Evolutionary conservation across 2,797 vertebrate genomes (phyloP).

Genomic region (Enteromius trimaculatus): DNA sequence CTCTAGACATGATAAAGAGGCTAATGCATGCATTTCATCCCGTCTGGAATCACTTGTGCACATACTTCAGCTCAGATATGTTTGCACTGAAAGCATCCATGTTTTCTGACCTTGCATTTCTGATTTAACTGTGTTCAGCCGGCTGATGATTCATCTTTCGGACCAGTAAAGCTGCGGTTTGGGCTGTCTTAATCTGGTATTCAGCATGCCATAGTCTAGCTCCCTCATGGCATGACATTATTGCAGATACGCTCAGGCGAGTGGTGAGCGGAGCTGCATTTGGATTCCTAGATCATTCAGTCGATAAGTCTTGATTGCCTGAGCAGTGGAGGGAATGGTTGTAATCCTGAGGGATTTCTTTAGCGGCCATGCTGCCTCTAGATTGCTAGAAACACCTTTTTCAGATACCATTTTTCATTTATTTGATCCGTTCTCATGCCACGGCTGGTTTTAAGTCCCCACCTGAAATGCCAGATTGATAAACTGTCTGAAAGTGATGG

Average conservation of each 20-base stretch:
- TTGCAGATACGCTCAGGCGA: conserved; percentile 49
- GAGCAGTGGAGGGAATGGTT: conserved; percentile 45
- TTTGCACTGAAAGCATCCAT: not conserved
- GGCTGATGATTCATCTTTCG: conserved; percentile 5
- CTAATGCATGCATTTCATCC: not conserved
- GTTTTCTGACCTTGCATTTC: not conserved
- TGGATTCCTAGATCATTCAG: conserved; percentile 54
- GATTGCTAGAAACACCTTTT: conserved; percentile 44
- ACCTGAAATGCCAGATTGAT: conserved; percentile 61
- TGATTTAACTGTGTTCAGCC: not conserved
- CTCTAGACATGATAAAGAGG: not conserved
- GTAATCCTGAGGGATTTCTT: conserved; percentile 54
- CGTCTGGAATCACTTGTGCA: not conserved
- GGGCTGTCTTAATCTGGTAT: conserved; percentile 44
- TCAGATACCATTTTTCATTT: conserved; percentile 20
- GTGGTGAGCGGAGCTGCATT: conserved; percentile 49
- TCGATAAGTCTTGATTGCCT: conserved; percentile 58
- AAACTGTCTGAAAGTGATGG: conserved; percentile 58
- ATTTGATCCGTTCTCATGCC: conserved; percentile 10
- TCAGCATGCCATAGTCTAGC: conserved; percentile 36
- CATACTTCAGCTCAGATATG: not conserved
- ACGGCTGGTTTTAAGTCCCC: conserved; percentile 42
- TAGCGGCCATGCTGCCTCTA: conserved; percentile 15
- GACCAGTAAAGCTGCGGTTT: conserved; percentile 19
- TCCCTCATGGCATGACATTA: conserved; percentile 58